Conservation (phyloP, 2,113 vertebrate genomes). For the Mesembrinibis cayennensis region DNA sequence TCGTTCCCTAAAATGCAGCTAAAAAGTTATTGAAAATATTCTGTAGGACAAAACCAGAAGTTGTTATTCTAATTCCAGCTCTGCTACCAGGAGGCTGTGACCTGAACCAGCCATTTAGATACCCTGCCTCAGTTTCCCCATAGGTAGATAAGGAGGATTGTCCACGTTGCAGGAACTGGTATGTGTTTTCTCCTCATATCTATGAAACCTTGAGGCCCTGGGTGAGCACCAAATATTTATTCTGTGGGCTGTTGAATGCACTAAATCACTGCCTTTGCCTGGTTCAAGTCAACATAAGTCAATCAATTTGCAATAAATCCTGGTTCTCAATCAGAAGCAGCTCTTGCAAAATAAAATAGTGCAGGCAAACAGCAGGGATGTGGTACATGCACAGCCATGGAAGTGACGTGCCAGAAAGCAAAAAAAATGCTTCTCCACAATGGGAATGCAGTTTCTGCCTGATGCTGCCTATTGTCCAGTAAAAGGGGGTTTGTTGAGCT, state of each 20-base stretch:
- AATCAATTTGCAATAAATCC: neutral
- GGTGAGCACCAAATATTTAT: neutral
- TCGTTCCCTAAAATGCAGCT: neutral
- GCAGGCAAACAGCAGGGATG: neutral
- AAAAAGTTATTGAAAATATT: neutral
- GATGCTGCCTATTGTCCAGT: neutral
- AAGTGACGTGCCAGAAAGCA: neutral
- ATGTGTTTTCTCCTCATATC: neutral
- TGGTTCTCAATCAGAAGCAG: neutral
- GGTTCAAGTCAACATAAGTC: neutral
- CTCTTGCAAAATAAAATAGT: neutral
- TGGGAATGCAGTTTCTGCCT: neutral
- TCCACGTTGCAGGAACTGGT: neutral
- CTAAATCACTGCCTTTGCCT: neutral
- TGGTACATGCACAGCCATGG: neutral
- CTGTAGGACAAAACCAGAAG: neutral
- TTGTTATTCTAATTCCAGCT: neutral
- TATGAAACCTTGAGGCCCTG: neutral
- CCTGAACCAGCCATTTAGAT: neutral
- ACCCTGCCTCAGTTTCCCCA: neutral
- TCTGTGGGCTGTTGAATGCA: neutral
- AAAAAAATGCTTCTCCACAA: neutral
- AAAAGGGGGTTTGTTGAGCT: neutral
- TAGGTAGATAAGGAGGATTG: neutral
- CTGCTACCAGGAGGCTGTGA: neutral